Conservation (phyloP, 2,888 invertebrate genomes). For the Ectemnius lituratus region DNA sequence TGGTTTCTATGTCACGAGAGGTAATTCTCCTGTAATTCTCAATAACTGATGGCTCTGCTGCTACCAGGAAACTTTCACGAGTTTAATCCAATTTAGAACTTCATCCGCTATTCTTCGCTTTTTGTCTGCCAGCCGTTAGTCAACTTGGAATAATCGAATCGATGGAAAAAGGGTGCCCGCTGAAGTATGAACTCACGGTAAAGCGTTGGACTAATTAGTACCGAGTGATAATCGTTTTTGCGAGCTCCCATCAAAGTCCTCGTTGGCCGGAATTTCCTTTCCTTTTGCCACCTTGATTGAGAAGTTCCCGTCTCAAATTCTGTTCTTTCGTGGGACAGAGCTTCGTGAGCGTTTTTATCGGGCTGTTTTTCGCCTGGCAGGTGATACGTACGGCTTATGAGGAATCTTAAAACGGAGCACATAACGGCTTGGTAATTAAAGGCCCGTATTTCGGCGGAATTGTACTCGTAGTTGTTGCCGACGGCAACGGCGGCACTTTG, state of each 20-base stretch:
- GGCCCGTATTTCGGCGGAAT: no score
- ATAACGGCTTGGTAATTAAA: no score
- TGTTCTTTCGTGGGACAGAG: no score
- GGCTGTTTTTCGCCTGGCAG: no score
- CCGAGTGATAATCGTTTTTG: constrained; percentile 48
- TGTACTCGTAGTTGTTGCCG: no score
- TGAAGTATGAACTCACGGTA: constrained; percentile 15
- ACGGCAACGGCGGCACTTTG: background rate
- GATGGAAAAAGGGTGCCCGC: constrained; percentile 8
- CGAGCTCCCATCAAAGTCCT: constrained; percentile 32
- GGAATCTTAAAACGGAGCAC: no score
- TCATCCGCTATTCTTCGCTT: constrained; percentile 22
- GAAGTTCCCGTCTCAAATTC: no score
- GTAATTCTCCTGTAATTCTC: background rate
- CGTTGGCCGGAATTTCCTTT: constrained; percentile 13
- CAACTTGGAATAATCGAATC: constrained; percentile 37
- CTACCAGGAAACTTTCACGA: constrained; percentile 1
- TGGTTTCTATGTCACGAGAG: background rate
- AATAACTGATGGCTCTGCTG: background rate
- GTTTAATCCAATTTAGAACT: constrained; percentile 34
- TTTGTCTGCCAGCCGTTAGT: constrained; percentile 19
- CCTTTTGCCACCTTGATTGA: no score
- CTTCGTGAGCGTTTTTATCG: no score
- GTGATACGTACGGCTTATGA: no score
- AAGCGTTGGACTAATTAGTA: constrained; percentile 40